A percentile compares a stretch with the other conserved stretches of the same genome.
Conservation (phyloP, 2,113 vertebrate genomes). For the Cairina moschata region DNA sequence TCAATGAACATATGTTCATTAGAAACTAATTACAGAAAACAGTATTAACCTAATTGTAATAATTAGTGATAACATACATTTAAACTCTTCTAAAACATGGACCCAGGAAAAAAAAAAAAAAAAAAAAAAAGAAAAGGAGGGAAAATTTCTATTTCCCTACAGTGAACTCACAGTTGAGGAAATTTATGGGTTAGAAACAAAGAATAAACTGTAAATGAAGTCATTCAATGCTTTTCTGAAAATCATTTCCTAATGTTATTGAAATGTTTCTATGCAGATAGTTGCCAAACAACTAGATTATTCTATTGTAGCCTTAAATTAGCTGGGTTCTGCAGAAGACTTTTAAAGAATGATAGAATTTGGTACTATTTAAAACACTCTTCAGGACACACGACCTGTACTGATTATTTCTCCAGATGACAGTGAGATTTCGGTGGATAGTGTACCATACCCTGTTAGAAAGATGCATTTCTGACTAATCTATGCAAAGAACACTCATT, state of each 20-base stretch:
- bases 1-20: slow-evolving; percentile 42
- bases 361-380: not conserved
- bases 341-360: not conserved
- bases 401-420: not conserved
- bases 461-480: not conserved
- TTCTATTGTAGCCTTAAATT: slow-evolving; percentile 41
- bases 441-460: not conserved
- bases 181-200: slow-evolving; percentile 37
- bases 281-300: slow-evolving; percentile 52
- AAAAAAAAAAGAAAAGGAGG: not conserved
- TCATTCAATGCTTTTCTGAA: not conserved
- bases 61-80: slow-evolving; percentile 26
- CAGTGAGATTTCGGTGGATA: not conserved
- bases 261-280: slow-evolving; percentile 22
- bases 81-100: slow-evolving; percentile 1
- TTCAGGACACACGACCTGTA: not conserved
- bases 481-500: not conserved
- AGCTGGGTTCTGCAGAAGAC: not conserved
- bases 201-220: slow-evolving; percentile 10
- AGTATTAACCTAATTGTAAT: slow-evolving; percentile 31
- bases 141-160: not conserved
- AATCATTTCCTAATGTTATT: slow-evolving; percentile 8
- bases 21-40: slow-evolving; percentile 64
- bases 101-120: not conserved
- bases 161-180: not conserved